Evolutionary conservation across 1,140 invertebrate genomes (phyloP), one percentile per base, ranked within the genome.

Genomic region (Berghia stephanieae): DNA sequence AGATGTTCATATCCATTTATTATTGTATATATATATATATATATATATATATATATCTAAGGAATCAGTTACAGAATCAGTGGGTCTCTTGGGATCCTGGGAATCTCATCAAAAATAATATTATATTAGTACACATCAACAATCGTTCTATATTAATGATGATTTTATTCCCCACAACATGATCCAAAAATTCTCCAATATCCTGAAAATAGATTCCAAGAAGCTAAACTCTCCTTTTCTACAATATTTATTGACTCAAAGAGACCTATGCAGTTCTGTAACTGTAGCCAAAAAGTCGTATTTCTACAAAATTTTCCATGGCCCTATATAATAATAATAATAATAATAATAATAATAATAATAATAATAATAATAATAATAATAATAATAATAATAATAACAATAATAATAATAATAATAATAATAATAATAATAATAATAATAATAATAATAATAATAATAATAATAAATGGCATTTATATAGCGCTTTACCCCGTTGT

Each of bases 261-360:
- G 18, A 63, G 10, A 10, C 18, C 8, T 31, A 63, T 8, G 18
- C 8, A 16, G 8, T 24, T 16, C 27, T 10, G 10, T 31, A 63
- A 16, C 57, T 10, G 10, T 31, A 63, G 34, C 27, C n/a, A 63
- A 63, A 10, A 63, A 63, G 8, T n/a, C n/a, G n/a, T n/a, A n/a
- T n/a, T n/a, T n/a, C n/a, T n/a, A n/a, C n/a, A n/a, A n/a, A n/a
- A n/a, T n/a, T n/a, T n/a, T n/a, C n/a, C n/a, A n/a, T n/a, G n/a
- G n/a, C n/a, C n/a, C n/a, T n/a, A n/a, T 24, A 63, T 31, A 63
- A 63, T 31, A 63, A 63, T 31, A 63, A 63, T 31, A 63, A 63
- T 31, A 63, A 63, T 31, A 63, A 63, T 31, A 27, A 63, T 31
- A 63, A 63, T 31, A 63, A 63, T 31, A 63, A 63, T 31, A 27